These are phyloP conservation scores for Celastrina argiolus DNA, from an alignment of 2,888 invertebrate species.

Conservation along the genomic window DNA sequence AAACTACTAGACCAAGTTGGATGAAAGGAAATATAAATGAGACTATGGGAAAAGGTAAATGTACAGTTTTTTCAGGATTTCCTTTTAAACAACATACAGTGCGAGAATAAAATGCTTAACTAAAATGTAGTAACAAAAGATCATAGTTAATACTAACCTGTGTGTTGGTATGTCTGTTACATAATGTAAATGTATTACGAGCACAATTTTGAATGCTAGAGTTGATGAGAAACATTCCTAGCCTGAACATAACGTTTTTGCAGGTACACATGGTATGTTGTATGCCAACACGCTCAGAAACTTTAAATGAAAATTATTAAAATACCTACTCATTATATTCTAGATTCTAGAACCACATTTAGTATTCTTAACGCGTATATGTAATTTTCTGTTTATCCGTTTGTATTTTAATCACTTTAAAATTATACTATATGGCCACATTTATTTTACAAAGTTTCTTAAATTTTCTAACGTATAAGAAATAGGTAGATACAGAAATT, in stretches of 20 bases:
- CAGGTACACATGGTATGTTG: background rate
- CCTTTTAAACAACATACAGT: background rate
- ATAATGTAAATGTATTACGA: background rate
- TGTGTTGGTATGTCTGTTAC: too few species aligned
- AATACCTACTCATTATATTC: background rate
- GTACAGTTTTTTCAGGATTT: too few species aligned
- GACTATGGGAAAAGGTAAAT: too few species aligned
- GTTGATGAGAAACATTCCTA: slow-evolving; percentile 5
- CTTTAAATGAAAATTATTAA: background rate
- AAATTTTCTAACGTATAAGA: too few species aligned
- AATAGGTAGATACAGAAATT: too few species aligned
- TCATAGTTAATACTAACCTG: background rate
- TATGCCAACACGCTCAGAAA: background rate
- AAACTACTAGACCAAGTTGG: too few species aligned
- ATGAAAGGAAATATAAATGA: too few species aligned
- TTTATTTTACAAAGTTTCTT: too few species aligned
- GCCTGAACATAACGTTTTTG: background rate
- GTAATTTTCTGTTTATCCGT: too few species aligned
- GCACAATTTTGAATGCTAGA: background rate
- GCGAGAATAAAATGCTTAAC: background rate
- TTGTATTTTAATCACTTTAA: too few species aligned
- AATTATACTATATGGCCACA: too few species aligned
- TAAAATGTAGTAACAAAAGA: background rate
- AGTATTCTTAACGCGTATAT: background rate
- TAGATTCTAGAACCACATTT: background rate